Evolutionary conservation across 2,113 vertebrate species (phyloP).

Genomic region (Silurus glanis): DNA sequence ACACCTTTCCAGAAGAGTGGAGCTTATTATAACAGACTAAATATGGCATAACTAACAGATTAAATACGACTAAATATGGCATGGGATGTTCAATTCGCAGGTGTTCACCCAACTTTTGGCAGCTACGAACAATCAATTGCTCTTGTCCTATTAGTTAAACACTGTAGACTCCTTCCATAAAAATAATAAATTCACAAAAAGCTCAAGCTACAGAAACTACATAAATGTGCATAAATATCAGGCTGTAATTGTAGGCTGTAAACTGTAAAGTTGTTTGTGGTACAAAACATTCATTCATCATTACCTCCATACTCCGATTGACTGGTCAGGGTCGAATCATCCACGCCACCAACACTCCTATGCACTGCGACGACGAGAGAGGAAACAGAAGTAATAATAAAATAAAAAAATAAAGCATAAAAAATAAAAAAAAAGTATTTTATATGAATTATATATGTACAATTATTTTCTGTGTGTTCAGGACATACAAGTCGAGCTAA

Average conservation of each 20-base stretch:
- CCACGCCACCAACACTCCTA: constrained; percentile 78
- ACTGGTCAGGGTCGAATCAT: constrained; percentile 79
- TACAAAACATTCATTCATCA: neutral
- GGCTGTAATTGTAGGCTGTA: too few species aligned
- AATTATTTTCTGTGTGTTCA: too few species aligned
- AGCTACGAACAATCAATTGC: neutral
- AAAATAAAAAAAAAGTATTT: too few species aligned
- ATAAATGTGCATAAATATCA: neutral
- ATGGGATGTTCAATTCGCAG: too few species aligned
- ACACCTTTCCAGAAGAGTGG: too few species aligned
- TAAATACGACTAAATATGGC: too few species aligned
- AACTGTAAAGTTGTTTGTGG: neutral
- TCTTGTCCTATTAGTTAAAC: neutral
- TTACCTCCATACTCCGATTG: constrained; percentile 86
- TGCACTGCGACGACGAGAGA: constrained; percentile 72
- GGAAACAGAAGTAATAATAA: neutral
- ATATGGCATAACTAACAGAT: too few species aligned
- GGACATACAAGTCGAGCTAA: too few species aligned
- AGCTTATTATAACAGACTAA: too few species aligned
- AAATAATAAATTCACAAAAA: neutral
- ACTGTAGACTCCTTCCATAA: neutral
- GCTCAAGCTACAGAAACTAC: neutral
- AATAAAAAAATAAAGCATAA: neutral
- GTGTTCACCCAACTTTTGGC: too few species aligned
- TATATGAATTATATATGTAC: too few species aligned